Evolutionary conservation across 2,888 invertebrate species (phyloP).

Genomic region (Melanargia galathea): DNA sequence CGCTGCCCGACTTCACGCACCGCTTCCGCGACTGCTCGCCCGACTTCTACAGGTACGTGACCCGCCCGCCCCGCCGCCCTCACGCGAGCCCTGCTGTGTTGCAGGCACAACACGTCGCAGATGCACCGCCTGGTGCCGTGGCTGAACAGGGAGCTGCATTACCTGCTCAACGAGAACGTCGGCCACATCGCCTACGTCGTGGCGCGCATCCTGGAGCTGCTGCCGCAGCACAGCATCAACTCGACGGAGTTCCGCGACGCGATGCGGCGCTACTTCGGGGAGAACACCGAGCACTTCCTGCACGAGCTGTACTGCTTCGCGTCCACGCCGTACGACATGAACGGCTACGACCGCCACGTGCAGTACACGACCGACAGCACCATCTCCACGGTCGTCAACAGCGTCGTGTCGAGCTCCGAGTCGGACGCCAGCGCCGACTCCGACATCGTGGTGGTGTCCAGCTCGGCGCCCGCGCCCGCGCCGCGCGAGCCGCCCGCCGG

Average conservation of each 20-base stretch:
- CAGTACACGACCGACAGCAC: slow-evolving; percentile 83
- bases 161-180: slow-evolving; percentile 85
- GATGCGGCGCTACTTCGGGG: slow-evolving; percentile 86
- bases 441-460: slow-evolving; percentile 66
- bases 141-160: slow-evolving; percentile 92
- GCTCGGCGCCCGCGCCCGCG: slow-evolving; percentile 54
- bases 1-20: slow-evolving; percentile 86
- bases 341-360: slow-evolving; percentile 88
- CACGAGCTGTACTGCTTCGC: slow-evolving; percentile 95
- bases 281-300: slow-evolving; percentile 91
- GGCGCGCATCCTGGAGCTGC: slow-evolving; percentile 85
- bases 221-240: slow-evolving; percentile 85
- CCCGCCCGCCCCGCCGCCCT: not conserved
- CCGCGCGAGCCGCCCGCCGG: slow-evolving; percentile 52
- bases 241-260: slow-evolving; percentile 87
- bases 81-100: slow-evolving; percentile 41
- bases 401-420: slow-evolving; percentile 73
- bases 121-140: slow-evolving; percentile 92
- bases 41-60: slow-evolving; percentile 87
- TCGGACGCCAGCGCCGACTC: slow-evolving; percentile 65
- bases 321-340: slow-evolving; percentile 92
- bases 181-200: slow-evolving; percentile 86
- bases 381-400: slow-evolving; percentile 81
- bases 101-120: slow-evolving; percentile 90
- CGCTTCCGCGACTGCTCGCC: slow-evolving; percentile 88